These are phyloP conservation scores for Rattus norvegicus DNA, from an alignment of 2,113 vertebrate genomes.

Conservation along the genomic window DNA sequence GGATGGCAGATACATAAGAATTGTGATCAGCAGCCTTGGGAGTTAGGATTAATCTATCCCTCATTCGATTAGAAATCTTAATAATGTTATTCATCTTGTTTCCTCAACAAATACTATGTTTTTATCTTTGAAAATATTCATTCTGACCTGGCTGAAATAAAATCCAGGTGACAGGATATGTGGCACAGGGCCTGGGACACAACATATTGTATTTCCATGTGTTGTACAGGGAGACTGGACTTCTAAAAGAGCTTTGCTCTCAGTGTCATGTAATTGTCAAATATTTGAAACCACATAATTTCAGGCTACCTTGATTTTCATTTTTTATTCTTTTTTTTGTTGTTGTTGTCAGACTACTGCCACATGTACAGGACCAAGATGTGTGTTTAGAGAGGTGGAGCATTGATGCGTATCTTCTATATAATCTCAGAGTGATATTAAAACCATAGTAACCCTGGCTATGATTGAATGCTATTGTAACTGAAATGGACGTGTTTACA, in stretches of 20 bases:
- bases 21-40: neutral
- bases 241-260: neutral
- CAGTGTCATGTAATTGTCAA: neutral
- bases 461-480: neutral
- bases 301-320: neutral
- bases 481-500: neutral
- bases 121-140: neutral
- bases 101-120: neutral
- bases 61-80: slow-evolving; percentile 1
- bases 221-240: neutral
- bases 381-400: neutral
- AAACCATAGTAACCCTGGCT: neutral
- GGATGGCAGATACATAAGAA: neutral
- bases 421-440: neutral
- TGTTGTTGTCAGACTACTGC: slow-evolving; percentile 30
- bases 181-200: neutral
- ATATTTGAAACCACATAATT: neutral
- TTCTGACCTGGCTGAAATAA: neutral
- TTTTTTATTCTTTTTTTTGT: neutral
- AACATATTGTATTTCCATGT: neutral
- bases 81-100: neutral
- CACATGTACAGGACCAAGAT: neutral
- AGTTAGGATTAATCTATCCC: neutral
- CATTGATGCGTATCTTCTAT: neutral
- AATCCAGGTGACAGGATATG: neutral